A percentile compares a stretch with the other conserved stretches of the same genome.
Conservation (phyloP, 2,888 invertebrate species). For the Acanthoscelides obtectus region DNA sequence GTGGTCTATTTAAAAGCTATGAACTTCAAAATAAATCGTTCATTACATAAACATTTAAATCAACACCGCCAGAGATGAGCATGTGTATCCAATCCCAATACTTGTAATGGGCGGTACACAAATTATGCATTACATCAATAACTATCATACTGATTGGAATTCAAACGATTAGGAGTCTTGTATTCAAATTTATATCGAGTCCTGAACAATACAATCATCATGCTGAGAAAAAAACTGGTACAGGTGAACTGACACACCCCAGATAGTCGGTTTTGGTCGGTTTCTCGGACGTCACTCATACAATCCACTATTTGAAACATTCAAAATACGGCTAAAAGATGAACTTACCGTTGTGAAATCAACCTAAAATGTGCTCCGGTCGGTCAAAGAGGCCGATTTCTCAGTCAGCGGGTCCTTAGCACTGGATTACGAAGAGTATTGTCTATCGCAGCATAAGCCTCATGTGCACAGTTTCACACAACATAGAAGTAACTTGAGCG, state of each 20-base stretch:
- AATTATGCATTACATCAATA: background rate
- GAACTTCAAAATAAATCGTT: background rate
- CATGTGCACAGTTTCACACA: background rate
- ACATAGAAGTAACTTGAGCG: background rate
- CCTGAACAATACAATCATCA: background rate
- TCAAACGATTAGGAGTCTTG: background rate
- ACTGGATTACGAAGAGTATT: background rate
- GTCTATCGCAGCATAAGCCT: background rate
- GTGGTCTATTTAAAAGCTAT: background rate
- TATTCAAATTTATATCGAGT: background rate
- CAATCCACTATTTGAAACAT: background rate
- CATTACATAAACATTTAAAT: slow-evolving; percentile 4
- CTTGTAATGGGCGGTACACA: background rate
- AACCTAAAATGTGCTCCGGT: background rate
- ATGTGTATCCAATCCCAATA: background rate
- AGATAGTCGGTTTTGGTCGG: background rate
- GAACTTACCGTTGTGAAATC: slow-evolving; percentile 10
- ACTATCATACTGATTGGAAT: background rate
- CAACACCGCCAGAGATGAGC: background rate
- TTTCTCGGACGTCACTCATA: background rate
- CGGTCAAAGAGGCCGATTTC: background rate
- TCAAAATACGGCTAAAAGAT: background rate
- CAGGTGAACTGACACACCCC: slow-evolving; percentile 14
- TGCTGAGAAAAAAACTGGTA: background rate
- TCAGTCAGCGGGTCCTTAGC: background rate